Evolutionary conservation across 2,113 vertebrate genomes (phyloP).

Genomic region (Verasper variegatus): DNA sequence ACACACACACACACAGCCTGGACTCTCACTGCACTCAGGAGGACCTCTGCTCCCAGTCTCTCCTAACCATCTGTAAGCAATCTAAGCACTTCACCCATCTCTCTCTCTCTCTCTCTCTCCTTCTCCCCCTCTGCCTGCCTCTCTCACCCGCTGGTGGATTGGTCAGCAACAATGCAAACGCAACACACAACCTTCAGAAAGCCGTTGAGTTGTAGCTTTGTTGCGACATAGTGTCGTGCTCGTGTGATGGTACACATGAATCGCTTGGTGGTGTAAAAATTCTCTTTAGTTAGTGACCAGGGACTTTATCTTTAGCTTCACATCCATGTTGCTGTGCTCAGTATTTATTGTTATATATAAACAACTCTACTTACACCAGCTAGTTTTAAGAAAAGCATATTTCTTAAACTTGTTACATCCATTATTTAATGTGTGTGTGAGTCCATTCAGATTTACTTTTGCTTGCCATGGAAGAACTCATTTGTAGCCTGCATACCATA

Average conservation of each 20-base stretch:
- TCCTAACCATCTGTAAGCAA: slow-evolving; percentile 82
- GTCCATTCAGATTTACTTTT: neutral
- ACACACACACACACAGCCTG: slow-evolving; percentile 12
- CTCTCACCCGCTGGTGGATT: slow-evolving; percentile 38
- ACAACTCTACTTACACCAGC: too few species aligned
- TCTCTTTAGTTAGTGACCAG: neutral
- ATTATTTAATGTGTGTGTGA: neutral
- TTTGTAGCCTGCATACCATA: slow-evolving; percentile 28
- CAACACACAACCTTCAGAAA: slow-evolving; percentile 25
- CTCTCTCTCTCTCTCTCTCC: slow-evolving; percentile 13
- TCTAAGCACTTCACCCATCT: slow-evolving; percentile 73
- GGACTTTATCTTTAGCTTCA: too few species aligned
- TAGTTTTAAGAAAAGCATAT: too few species aligned
- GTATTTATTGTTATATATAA: too few species aligned
- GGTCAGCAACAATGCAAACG: slow-evolving; percentile 27
- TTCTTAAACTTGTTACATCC: too few species aligned
- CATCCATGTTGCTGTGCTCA: too few species aligned
- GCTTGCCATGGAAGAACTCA: slow-evolving; percentile 17
- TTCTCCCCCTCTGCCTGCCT: neutral
- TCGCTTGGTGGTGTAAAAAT: neutral
- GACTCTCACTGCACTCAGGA: slow-evolving; percentile 22
- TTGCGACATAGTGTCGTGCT: slow-evolving; percentile 2
- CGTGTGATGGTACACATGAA: slow-evolving; percentile 2
- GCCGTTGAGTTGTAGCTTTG: neutral
- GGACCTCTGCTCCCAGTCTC: slow-evolving; percentile 52